Evolutionary conservation across 1,140 invertebrate genomes (phyloP), one percentile per base, ranked within the genome.

Genomic region (Achroia grisella): DNA sequence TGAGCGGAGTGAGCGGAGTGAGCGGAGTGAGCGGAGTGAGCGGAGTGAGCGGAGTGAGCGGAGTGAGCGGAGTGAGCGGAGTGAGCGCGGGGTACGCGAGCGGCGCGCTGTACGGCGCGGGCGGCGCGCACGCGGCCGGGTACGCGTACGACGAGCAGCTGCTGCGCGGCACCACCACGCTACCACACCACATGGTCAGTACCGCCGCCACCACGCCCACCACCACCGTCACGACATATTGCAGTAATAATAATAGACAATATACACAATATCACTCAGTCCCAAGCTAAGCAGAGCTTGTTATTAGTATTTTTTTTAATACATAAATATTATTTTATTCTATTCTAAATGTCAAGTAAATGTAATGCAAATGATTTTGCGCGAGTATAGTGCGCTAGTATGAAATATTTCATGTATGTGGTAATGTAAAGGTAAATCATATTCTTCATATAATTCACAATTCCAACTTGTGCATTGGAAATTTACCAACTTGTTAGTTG

Each of bases 141-240:
- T 80, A 78, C 63, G 61, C 58, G 0, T 82, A 79, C 56, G 76
- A 82, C 56, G 76, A 82, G 29, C 75, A 79, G 39, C 52, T 82
- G 30, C 68, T 79, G 61, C 41, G 71, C 29, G 10, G 17, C 5
- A 11, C 8, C 0, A 50, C 60, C 45, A 73, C 71, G 10, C 39
- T 80, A 29, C 78, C 75, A 12, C 78, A 80, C 30, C 76, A 78
- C 36, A 80, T 78, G 75, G 72, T 74, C 29, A 35, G 46, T 35
- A 29, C 35, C 2, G 2, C 17, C 17, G 17, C 17, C 17, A 6
- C 17, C 17, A 6, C 17, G 6, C 17, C 17, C 2, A 6, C 17
- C n/a, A n/a, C 2, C 17, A 23, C 17, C 6, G 17, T 23, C 2
- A 2, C 2, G 17, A 6, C 6, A 23, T 23, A 23, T 6, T 23